phyloP scores from a whole-genome alignment of 2,797 vertebrate genomes.

The Holocentrus rufus region DNA sequence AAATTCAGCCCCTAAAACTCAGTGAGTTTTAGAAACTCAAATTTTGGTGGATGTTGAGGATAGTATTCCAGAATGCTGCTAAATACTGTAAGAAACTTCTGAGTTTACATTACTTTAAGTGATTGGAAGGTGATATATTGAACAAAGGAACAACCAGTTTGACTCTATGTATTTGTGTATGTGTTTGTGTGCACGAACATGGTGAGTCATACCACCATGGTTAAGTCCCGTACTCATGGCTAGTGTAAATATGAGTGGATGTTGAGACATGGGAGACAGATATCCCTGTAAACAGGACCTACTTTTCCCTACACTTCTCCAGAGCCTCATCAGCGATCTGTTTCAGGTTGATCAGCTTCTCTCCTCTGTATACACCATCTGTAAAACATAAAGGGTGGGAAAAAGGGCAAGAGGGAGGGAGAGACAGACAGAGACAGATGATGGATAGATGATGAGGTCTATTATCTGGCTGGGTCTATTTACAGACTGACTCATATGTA shows the following conservation, averaged over 20 bases:
- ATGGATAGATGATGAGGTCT: constrained; percentile 6
- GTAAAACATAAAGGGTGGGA: constrained; percentile 23
- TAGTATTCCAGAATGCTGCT: too few species aligned
- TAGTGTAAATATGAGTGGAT: constrained; percentile 60
- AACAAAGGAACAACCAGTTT: too few species aligned
- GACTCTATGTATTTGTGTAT: constrained; percentile 18
- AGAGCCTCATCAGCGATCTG: constrained; percentile 82
- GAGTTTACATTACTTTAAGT: too few species aligned
- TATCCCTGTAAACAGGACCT: constrained; percentile 33
- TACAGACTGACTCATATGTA: constrained; percentile 8
- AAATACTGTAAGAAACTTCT: too few species aligned
- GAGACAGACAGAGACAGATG: not conserved
- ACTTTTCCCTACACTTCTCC: constrained; percentile 81
- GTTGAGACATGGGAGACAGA: constrained; percentile 29
- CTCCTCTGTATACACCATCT: constrained; percentile 85
- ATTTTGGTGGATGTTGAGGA: too few species aligned
- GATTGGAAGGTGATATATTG: too few species aligned
- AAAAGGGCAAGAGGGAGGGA: not conserved
- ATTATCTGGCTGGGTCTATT: constrained; percentile 15
- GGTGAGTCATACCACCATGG: constrained; percentile 46
- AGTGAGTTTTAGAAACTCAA: too few species aligned
- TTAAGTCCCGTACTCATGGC: constrained; percentile 41
- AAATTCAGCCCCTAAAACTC: too few species aligned
- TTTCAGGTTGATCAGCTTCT: constrained; percentile 86
- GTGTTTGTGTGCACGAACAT: constrained; percentile 18